Percentiles rank a stretch among this genome's conserved stretches.
phyloP scores from a whole-genome alignment of 2,113 vertebrate genomes.

The Talpa occidentalis region DNA sequence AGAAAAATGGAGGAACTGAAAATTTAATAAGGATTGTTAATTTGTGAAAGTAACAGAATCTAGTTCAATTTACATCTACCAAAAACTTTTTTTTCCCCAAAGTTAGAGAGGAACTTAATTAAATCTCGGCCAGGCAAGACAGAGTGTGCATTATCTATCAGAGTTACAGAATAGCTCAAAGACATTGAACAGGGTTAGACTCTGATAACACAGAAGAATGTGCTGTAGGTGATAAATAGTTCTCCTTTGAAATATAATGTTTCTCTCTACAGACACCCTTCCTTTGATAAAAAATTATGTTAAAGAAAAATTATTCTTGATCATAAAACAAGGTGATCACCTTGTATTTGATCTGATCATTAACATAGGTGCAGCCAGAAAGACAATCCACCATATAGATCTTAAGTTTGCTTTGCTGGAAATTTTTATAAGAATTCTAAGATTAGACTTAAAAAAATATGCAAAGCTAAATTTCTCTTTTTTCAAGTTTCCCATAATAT shows the following conservation, averaged over 20 bases:
- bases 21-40: not conserved
- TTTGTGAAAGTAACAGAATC: not conserved
- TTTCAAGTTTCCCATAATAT: not conserved
- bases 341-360: not conserved
- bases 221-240: not conserved
- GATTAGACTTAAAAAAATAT: not conserved
- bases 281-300: slow-evolving; percentile 21
- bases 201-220: not conserved
- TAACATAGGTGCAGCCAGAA: not conserved
- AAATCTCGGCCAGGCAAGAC: not conserved
- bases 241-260: not conserved
- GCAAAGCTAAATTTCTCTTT: not conserved
- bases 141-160: not conserved
- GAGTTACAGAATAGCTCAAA: not conserved
- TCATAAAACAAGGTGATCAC: not conserved
- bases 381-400: not conserved
- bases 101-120: not conserved
- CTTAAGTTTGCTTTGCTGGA: not conserved
- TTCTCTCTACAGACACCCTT: not conserved
- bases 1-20: not conserved
- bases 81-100: not conserved
- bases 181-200: not conserved
- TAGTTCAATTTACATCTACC: not conserved
- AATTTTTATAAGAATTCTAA: slow-evolving; percentile 9
- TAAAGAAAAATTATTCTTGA: not conserved